phyloP scores from a whole-genome alignment of 1,140 invertebrate species.

The Aphis gossypii region DNA sequence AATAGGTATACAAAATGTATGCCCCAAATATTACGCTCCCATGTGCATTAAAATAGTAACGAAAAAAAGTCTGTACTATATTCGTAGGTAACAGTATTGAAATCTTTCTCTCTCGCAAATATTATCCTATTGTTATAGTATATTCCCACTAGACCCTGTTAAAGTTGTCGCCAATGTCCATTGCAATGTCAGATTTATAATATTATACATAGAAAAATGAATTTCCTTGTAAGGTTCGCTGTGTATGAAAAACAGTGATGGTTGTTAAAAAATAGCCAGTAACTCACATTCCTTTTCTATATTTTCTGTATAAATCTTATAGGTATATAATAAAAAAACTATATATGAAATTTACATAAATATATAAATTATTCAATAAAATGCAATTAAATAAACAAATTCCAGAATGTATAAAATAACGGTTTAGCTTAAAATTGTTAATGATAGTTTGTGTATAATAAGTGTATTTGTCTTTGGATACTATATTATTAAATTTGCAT shows the following conservation, averaged over 20 bases:
- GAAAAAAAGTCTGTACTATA: neutral
- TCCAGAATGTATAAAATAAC: neutral
- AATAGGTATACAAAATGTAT: neutral
- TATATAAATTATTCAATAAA: neutral
- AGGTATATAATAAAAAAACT: neutral
- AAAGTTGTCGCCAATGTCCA: neutral
- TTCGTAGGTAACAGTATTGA: no score
- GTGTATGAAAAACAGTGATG: neutral
- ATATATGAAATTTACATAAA: neutral
- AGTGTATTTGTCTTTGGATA: neutral
- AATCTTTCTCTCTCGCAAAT: neutral
- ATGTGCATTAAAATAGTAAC: neutral
- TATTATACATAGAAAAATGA: neutral
- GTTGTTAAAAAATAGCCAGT: neutral
- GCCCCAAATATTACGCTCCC: neutral
- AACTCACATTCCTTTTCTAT: neutral
- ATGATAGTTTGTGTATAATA: neutral
- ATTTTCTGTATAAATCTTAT: neutral
- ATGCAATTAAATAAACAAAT: neutral
- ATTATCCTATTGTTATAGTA: neutral
- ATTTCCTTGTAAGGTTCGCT: neutral
- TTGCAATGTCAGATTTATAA: neutral
- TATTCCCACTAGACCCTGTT: conserved; percentile 33
- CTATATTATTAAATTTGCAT: conserved; percentile 25
- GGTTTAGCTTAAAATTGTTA: neutral